A percentile compares a stretch with the other conserved stretches of the same genome.
Conservation (phyloP, 2,888 invertebrate species). For the Operophtera brumata region DNA sequence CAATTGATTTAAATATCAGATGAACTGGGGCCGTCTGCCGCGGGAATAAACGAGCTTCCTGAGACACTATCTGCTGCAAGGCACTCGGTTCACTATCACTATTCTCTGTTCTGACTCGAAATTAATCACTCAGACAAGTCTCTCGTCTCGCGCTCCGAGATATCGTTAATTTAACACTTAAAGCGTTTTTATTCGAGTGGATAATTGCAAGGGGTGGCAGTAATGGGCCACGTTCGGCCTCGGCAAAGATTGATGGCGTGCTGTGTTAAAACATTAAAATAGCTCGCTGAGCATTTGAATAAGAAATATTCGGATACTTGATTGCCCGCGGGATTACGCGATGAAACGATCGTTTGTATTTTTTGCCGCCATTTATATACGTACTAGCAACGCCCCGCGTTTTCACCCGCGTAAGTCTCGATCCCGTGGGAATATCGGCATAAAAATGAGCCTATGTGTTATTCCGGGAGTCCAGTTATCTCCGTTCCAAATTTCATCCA, state of each 20-base stretch:
- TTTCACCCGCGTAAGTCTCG: too few species aligned
- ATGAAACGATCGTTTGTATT: conserved; percentile 59
- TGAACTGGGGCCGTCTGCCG: conserved; percentile 25
- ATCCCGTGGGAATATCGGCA: too few species aligned
- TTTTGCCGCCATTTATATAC: conserved; percentile 39
- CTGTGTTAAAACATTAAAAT: conserved; percentile 71
- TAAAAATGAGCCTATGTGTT: too few species aligned
- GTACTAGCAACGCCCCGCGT: too few species aligned
- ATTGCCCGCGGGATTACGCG: conserved; percentile 64
- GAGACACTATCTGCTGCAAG: conserved; percentile 38
- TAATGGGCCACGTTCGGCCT: conserved; percentile 72
- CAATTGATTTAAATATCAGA: conserved; percentile 28
- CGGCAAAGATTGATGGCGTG: conserved; percentile 74
- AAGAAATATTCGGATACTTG: conserved; percentile 64
- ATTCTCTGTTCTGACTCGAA: conserved; percentile 45
- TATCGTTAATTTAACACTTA: conserved; percentile 80
- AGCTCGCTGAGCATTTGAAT: conserved; percentile 72
- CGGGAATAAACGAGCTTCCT: conserved; percentile 46
- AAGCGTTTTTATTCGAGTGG: conserved; percentile 78
- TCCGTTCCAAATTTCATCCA: too few species aligned
- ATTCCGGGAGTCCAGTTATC: too few species aligned
- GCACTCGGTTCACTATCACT: conserved; percentile 52
- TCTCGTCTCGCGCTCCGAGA: conserved; percentile 61
- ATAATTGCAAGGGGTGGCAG: conserved; percentile 73
- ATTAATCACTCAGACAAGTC: conserved; percentile 73